A percentile compares a stretch with the other conserved stretches of the same genome.
Evolutionary conservation across 2,888 invertebrate species (phyloP).

Genomic region (Timema podura): DNA sequence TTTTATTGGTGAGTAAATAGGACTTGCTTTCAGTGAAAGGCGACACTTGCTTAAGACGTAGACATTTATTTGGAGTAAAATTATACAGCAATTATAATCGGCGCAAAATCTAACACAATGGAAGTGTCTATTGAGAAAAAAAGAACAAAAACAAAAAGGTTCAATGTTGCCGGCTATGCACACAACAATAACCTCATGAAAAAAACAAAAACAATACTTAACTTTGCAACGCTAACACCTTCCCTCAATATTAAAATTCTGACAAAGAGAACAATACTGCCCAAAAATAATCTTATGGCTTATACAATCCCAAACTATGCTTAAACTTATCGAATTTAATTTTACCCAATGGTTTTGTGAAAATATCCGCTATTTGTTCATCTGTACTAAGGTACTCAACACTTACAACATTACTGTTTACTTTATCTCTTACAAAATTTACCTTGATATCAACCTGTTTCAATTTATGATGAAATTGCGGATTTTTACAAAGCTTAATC

Average conservation of each 20-base stretch:
- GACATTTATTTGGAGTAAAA: too few relatives aligned
- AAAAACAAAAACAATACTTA: too few relatives aligned
- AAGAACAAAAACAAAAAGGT: too few relatives aligned
- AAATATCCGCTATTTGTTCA: background rate
- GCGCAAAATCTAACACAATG: too few relatives aligned
- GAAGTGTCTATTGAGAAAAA: too few relatives aligned
- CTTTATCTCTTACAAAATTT: background rate
- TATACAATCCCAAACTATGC: background rate
- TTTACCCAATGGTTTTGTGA: background rate
- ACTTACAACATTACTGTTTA: background rate
- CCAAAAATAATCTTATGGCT: background rate
- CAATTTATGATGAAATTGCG: background rate
- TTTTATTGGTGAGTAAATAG: too few relatives aligned
- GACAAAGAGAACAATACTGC: slow-evolving; percentile 9
- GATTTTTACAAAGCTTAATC: background rate
- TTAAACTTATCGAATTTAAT: background rate
- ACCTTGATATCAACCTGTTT: background rate
- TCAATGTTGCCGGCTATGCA: too few relatives aligned
- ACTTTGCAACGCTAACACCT: too few relatives aligned
- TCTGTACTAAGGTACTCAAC: background rate
- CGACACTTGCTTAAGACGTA: too few relatives aligned
- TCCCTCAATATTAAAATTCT: background rate
- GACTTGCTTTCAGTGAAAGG: too few relatives aligned
- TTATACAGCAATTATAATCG: too few relatives aligned
- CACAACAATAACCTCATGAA: too few relatives aligned